phyloP scores from a whole-genome alignment of 2,797 vertebrate species.

The Champsocephalus esox region DNA sequence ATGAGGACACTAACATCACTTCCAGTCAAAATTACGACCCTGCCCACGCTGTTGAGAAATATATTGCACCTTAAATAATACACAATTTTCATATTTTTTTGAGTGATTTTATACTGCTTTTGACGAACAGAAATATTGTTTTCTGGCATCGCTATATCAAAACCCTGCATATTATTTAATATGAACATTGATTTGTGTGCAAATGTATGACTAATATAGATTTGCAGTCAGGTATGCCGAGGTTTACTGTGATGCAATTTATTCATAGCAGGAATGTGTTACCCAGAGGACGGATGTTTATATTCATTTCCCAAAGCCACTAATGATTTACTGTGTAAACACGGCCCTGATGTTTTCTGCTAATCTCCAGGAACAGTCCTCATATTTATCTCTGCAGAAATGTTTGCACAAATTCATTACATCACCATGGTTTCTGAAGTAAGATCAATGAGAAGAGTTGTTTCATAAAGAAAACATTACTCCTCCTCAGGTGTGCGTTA shows the following conservation, averaged over 20 bases:
- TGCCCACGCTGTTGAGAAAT: too few species aligned
- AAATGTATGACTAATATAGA: constrained; percentile 40
- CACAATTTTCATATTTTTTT: too few species aligned
- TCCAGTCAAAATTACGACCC: too few species aligned
- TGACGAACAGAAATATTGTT: too few species aligned
- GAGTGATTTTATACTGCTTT: too few species aligned
- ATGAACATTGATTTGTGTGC: constrained; percentile 54
- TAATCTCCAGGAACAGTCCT: background rate
- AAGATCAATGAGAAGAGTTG: constrained; percentile 13
- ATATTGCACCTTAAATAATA: too few species aligned
- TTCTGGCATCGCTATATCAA: too few species aligned
- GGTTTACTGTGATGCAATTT: constrained; percentile 30
- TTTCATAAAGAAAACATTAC: constrained; percentile 19
- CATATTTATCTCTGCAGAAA: background rate
- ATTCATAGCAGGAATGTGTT: constrained; percentile 9
- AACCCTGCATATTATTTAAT: constrained; percentile 43
- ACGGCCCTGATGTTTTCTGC: background rate
- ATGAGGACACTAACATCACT: too few species aligned
- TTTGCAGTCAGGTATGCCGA: constrained; percentile 20
- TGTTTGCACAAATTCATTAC: background rate
- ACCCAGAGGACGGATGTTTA: background rate
- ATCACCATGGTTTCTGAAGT: constrained; percentile 10
- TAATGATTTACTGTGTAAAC: background rate
- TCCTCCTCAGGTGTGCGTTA: constrained; percentile 38
- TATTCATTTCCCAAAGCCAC: background rate